phyloP scores from a whole-genome alignment of 1,140 invertebrate species.

The Coelopa frigida region DNA sequence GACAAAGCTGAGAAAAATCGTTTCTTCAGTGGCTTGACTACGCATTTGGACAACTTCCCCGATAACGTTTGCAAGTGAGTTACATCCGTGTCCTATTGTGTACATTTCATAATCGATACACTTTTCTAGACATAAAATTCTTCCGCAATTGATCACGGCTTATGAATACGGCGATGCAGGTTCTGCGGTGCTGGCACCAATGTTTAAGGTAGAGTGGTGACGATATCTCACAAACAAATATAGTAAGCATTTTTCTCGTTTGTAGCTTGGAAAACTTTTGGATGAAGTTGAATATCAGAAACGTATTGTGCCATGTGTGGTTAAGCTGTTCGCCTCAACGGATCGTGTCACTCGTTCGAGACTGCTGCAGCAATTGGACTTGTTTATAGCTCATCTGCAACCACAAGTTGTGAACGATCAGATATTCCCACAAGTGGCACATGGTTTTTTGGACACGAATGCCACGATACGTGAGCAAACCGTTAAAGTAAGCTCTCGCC shows the following conservation, averaged over 20 bases:
- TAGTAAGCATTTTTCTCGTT: slow-evolving; percentile 15
- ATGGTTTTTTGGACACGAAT: slow-evolving; percentile 95
- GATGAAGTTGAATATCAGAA: slow-evolving; percentile 90
- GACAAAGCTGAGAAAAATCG: slow-evolving; percentile 75
- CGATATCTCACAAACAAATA: slow-evolving; percentile 5
- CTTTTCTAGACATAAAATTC: slow-evolving; percentile 70
- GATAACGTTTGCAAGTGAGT: slow-evolving; percentile 69
- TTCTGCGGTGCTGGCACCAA: slow-evolving; percentile 74
- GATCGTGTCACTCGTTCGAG: slow-evolving; percentile 91
- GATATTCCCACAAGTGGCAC: slow-evolving; percentile 83
- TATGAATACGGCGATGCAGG: slow-evolving; percentile 93
- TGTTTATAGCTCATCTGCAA: slow-evolving; percentile 71
- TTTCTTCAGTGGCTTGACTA: slow-evolving; percentile 82
- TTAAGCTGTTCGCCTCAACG: slow-evolving; percentile 92
- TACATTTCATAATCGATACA: slow-evolving; percentile 2
- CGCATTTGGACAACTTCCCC: slow-evolving; percentile 86
- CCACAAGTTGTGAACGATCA: slow-evolving; percentile 71
- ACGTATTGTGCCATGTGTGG: slow-evolving; percentile 93
- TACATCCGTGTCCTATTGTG: background rate
- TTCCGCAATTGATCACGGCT: slow-evolving; percentile 88
- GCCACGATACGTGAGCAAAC: slow-evolving; percentile 94
- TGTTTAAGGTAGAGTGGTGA: slow-evolving; percentile 63
- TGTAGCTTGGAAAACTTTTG: slow-evolving; percentile 78
- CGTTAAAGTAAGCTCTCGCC: slow-evolving; percentile 64
- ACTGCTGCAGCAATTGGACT: slow-evolving; percentile 82